Conservation (phyloP, 1,140 invertebrate species). For the Apis florea region DNA sequence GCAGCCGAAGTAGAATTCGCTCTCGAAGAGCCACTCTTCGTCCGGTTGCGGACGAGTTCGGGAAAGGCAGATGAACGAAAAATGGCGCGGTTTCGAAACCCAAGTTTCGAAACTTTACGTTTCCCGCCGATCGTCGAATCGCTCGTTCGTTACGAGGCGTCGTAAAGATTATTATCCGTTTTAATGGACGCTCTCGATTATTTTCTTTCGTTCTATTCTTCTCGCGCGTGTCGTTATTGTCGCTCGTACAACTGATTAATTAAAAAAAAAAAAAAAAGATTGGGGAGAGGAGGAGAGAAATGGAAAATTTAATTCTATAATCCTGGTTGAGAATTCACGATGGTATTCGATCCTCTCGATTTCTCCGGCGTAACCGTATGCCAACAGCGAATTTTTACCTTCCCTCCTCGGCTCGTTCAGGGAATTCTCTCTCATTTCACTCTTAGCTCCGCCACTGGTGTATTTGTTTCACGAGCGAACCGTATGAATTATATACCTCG, state of each 20-base stretch:
- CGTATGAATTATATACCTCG: background rate
- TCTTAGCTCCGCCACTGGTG: background rate
- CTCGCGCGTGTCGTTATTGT: no score
- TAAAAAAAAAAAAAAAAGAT: no score
- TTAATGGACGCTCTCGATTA: no score
- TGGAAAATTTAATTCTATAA: background rate
- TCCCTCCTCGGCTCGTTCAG: background rate
- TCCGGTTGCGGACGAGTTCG: background rate
- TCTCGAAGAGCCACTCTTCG: background rate
- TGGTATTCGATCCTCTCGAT: background rate
- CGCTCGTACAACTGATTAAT: background rate
- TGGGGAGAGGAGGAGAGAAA: background rate
- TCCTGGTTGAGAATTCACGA: conserved; percentile 1
- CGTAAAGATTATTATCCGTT: no score
- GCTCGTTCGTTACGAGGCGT: no score
- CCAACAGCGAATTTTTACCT: background rate
- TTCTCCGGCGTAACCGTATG: no score
- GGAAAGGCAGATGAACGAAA: background rate
- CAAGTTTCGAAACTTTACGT: background rate
- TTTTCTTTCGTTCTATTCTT: no score
- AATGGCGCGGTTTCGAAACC: background rate
- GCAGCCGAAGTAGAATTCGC: background rate
- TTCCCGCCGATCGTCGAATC: background rate
- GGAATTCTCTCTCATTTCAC: background rate
- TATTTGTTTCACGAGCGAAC: background rate